Evolutionary conservation across 2,888 invertebrate species (phyloP).

Genomic region (Arge pagana): DNA sequence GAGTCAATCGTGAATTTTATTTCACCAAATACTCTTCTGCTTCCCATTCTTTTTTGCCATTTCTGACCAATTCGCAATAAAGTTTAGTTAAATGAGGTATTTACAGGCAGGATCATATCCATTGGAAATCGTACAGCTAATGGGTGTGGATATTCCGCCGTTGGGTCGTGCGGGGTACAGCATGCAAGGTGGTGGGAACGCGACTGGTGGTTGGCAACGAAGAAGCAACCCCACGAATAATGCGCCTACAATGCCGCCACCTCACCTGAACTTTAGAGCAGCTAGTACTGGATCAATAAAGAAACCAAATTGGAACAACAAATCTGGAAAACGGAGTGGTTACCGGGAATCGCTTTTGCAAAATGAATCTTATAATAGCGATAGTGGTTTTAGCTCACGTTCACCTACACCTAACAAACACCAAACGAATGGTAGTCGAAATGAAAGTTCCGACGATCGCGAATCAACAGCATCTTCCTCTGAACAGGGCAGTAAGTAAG

Average conservation of each 20-base stretch:
- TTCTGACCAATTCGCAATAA: too few relatives aligned
- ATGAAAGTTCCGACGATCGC: slow-evolving; percentile 53
- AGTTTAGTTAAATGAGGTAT: too few relatives aligned
- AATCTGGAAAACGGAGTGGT: slow-evolving; percentile 30
- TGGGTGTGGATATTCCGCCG: slow-evolving; percentile 46
- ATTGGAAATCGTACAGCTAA: slow-evolving; percentile 46
- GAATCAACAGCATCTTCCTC: slow-evolving; percentile 48
- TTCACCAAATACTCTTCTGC: too few relatives aligned
- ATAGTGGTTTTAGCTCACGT: slow-evolving; percentile 53
- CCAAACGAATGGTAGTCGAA: slow-evolving; percentile 45
- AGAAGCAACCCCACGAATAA: slow-evolving; percentile 37
- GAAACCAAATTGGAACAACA: slow-evolving; percentile 43
- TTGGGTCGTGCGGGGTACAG: slow-evolving; percentile 42
- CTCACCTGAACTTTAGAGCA: slow-evolving; percentile 39
- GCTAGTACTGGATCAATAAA: slow-evolving; percentile 39
- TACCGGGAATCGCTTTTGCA: slow-evolving; percentile 37
- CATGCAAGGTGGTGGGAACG: slow-evolving; percentile 36
- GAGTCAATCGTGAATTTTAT: too few relatives aligned
- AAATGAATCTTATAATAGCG: slow-evolving; percentile 45
- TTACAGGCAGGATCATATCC: slow-evolving; percentile 46
- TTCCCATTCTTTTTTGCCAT: too few relatives aligned
- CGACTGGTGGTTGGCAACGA: slow-evolving; percentile 43
- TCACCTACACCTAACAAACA: slow-evolving; percentile 54
- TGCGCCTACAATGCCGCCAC: slow-evolving; percentile 36
- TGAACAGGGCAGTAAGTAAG: slow-evolving; percentile 48